Evolutionary conservation across 2,113 vertebrate genomes (phyloP), one percentile per base, ranked within the genome.

Genomic region (Pontoporia blainvillei): DNA sequence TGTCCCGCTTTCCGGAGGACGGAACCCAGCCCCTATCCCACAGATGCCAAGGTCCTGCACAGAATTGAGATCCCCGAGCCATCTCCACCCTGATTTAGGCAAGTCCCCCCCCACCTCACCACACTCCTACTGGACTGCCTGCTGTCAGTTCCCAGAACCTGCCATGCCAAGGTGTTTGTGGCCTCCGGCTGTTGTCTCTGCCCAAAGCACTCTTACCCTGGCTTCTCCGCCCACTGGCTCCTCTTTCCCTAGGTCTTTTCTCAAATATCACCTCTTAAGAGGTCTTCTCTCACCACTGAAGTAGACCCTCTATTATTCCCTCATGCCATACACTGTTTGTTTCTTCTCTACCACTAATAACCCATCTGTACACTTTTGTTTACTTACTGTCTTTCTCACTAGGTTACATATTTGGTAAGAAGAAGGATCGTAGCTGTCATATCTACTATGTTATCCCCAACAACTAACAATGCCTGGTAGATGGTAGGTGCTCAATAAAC

Each of bases 21-120:
- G 66, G 59, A 92, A 57, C 49, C 11, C 0, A 39, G 21, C 20
- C 13, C 49, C 11, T 14, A 52, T 23, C 11, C 21, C 36, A 34
- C 5, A 31, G 39, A 83, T 17, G 44, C n/a, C 46, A 41, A n/a
- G 64, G 21, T 59, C 34, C 41, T 67, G 25, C 12, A 18, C 21
- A 8, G 10, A 46, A 36, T 3, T 49, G 31, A n/a, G n/a, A 67
- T 8, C 17, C 54, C 57, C 10, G 23, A 57, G n/a, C 11, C 1
- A 17, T 49, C 4, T 78, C 71, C n/a, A 54, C 25, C 17, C 27
- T 64, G 34, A 64, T 21, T 52, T 44, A 34, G 54, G 44, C 1
- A 75, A 10, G 3, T 13, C 14, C 2, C 41, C 5, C 3, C 14
- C 6, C 41, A 5, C 5, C 75, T 71, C 29, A 5, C 34, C 2